These are phyloP conservation scores for Thymelicus acteon DNA, from an alignment of 2,888 invertebrate genomes.

Conservation along the genomic window DNA sequence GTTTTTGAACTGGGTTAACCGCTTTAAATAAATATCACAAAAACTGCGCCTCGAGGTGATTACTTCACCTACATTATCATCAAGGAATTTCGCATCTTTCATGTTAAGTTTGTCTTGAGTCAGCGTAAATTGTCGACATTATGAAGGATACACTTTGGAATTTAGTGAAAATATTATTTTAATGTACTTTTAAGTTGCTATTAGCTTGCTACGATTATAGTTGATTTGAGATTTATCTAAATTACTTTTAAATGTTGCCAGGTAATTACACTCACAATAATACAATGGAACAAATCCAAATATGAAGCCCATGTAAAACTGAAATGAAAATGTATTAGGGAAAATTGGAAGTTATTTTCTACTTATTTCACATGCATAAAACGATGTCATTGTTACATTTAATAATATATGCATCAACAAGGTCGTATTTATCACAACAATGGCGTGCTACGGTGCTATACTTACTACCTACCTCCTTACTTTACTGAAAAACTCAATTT, in stretches of 20 bases:
- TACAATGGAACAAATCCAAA: too few species aligned
- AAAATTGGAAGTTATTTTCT: background rate
- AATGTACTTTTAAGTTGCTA: background rate
- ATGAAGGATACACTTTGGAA: background rate
- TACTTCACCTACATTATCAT: conserved; percentile 38
- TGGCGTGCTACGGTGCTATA: conserved; percentile 11
- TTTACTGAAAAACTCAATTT: conserved; percentile 7
- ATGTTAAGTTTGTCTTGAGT: conserved; percentile 7
- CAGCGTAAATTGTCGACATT: background rate
- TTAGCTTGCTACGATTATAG: too few species aligned
- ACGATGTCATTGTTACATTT: conserved; percentile 21
- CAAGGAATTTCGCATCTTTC: conserved; percentile 31
- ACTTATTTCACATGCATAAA: background rate
- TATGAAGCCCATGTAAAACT: too few species aligned
- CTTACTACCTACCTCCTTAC: background rate
- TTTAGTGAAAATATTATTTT: too few species aligned
- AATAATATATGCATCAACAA: conserved; percentile 23
- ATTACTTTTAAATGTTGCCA: too few species aligned
- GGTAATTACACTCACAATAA: too few species aligned
- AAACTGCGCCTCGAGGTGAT: conserved; percentile 37
- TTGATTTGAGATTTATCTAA: too few species aligned
- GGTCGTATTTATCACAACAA: conserved; percentile 36
- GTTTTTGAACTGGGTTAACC: conserved; percentile 44
- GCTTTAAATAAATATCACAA: conserved; percentile 38
- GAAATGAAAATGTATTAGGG: too few species aligned